Percentiles rank a stretch among this genome's conserved stretches.
phyloP scores from a whole-genome alignment of 2,888 invertebrate species.

The Acronicta alni region DNA sequence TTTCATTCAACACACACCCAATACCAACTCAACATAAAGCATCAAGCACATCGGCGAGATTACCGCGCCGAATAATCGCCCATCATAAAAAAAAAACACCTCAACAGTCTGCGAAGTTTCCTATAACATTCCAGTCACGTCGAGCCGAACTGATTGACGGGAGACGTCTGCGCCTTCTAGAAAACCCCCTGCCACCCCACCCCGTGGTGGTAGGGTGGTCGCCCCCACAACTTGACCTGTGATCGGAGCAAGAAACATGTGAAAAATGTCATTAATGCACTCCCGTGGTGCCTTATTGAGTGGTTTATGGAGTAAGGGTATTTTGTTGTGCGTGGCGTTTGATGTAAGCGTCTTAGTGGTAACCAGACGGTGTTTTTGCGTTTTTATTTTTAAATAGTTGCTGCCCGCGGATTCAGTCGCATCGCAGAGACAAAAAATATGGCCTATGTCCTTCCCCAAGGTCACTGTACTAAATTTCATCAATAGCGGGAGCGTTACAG shows the following conservation, averaged over 20 bases:
- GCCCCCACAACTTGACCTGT: slow-evolving; percentile 76
- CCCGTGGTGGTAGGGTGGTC: slow-evolving; percentile 51
- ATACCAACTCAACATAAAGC: slow-evolving; percentile 55
- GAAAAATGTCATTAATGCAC: slow-evolving; percentile 89
- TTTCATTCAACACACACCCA: slow-evolving; percentile 39
- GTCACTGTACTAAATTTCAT: no score
- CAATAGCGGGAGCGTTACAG: no score
- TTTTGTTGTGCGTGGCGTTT: slow-evolving; percentile 32
- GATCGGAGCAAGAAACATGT: slow-evolving; percentile 82
- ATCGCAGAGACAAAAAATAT: no score
- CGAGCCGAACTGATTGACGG: slow-evolving; percentile 86
- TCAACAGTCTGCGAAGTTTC: slow-evolving; percentile 71
- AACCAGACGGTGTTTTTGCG: slow-evolving; percentile 7
- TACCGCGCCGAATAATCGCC: slow-evolving; percentile 73
- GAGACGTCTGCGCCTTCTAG: slow-evolving; percentile 84
- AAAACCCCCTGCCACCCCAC: slow-evolving; percentile 54
- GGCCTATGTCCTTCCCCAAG: no score
- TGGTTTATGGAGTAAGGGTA: slow-evolving; percentile 39
- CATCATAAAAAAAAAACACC: slow-evolving; percentile 75
- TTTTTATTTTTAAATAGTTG: slow-evolving; percentile 34
- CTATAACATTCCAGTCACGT: slow-evolving; percentile 84
- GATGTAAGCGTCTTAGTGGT: slow-evolving; percentile 10
- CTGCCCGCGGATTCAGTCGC: no score
- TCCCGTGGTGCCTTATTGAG: slow-evolving; percentile 67
- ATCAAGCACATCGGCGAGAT: slow-evolving; percentile 60